Evolutionary conservation across 2,113 vertebrate species (phyloP), one percentile per base, ranked within the genome.

Genomic region (Rhinopomastus cyanomelas): DNA sequence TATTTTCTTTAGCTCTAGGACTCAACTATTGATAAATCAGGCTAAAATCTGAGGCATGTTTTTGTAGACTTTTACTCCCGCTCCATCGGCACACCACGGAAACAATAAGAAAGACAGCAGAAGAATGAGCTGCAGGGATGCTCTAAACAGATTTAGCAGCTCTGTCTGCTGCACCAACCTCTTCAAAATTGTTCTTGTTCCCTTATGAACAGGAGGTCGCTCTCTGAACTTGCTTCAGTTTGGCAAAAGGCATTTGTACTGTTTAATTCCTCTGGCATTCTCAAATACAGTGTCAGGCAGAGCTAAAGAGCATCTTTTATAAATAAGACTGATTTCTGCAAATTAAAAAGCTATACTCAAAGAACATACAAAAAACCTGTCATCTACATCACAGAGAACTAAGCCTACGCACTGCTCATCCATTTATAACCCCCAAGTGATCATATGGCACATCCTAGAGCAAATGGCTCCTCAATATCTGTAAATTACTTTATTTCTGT

Each of bases 381-480:
- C 30, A 62, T 16, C 55, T 80, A 61, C 81, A 88, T 73, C 55
- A 88, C 8, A 71, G 0, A 60, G 27, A 90, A 81, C 21, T 32
- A 44, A 44, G 29, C 34, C 32, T 44, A 42, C 49, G 48, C 10
- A 17, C 16, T 66, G 62, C 81, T 44, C 65, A 92, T 48, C 19
- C 18, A 16, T 34, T 92, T 86, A 77, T 8, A 67, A 77, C 20
- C 71, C 79, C 52, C 77, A 92, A 62, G 71, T 89, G 81, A 93
- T 53, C 60, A 42, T 89, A 64, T 2, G 29, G 25, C 9, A 76
- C 4, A n/a, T 17, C 23, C 7, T 7, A 87, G 11, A 78, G 27
- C 69, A 92, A 88, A 71, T 10, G 9, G 27, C 3, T 82, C 49
- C 74, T 90, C 17, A 9, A 37, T 34, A 79, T 30, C 5, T 10